A percentile compares a stretch with the other conserved stretches of the same genome.
Evolutionary conservation across 2,797 vertebrate species (phyloP).

Genomic region (Lateolabrax maculatus): DNA sequence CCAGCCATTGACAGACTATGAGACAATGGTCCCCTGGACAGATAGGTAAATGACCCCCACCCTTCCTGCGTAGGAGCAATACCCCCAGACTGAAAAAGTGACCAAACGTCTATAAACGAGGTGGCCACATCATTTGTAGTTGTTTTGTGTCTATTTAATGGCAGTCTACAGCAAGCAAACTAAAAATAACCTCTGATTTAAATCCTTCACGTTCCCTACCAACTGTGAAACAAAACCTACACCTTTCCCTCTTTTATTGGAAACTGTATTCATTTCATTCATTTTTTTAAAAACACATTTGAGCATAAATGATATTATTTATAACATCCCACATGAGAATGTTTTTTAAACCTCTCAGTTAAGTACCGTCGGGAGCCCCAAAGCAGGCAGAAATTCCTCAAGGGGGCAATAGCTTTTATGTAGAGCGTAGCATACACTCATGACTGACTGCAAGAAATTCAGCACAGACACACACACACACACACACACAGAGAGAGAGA

Average conservation of each 20-base stretch:
- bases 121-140: too few species aligned
- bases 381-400: conserved; percentile 25
- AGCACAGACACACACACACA: not conserved
- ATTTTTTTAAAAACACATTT: not conserved
- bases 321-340: conserved; percentile 28
- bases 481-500: not conserved
- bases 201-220: too few species aligned
- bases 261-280: not conserved
- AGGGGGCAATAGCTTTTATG: conserved; percentile 43
- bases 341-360: conserved; percentile 38
- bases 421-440: conserved; percentile 16
- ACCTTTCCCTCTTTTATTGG: not conserved
- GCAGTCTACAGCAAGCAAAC: too few species aligned
- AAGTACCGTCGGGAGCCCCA: conserved; percentile 26
- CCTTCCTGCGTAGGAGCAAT: too few species aligned
- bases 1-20: too few species aligned
- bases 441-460: conserved; percentile 34
- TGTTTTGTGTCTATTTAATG: too few species aligned
- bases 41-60: too few species aligned
- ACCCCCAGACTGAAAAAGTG: too few species aligned
- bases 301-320: conserved; percentile 39
- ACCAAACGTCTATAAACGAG: too few species aligned
- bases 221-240: not conserved
- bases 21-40: too few species aligned
- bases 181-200: too few species aligned